Percentiles rank a stretch among this genome's conserved stretches.
Conservation (phyloP, 2,888 invertebrate genomes). For the Netelia melanura region DNA sequence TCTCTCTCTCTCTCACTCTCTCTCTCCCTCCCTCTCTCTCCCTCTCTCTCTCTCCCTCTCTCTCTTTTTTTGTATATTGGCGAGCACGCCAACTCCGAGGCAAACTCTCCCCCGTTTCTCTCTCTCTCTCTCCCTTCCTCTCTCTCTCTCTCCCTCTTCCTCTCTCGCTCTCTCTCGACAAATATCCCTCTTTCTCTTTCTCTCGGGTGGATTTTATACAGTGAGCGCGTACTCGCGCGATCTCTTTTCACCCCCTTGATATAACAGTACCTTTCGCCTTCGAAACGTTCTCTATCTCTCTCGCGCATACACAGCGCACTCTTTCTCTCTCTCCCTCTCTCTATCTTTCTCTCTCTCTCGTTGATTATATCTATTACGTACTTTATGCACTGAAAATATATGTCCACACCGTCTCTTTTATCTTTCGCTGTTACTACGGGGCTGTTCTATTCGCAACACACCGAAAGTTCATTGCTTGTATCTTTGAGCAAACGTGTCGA, state of each 20-base stretch:
- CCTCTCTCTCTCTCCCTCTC: no score
- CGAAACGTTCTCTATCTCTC: constrained; percentile 57
- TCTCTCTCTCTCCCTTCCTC: constrained; percentile 35
- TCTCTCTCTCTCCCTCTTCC: constrained; percentile 1
- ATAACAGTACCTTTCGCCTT: constrained; percentile 55
- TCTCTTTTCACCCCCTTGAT: constrained; percentile 56
- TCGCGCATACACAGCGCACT: background rate
- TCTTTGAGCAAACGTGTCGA: constrained; percentile 39
- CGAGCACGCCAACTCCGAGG: constrained; percentile 68
- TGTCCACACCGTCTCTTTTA: constrained; percentile 38
- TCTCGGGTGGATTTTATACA: constrained; percentile 20
- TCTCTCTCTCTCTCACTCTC: constrained; percentile 75
- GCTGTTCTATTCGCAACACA: constrained; percentile 32
- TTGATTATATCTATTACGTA: constrained; percentile 50
- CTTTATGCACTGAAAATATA: constrained; percentile 47
- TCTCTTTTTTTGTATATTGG: constrained; percentile 68
- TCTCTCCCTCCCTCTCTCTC: constrained; percentile 69
- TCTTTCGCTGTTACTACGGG: constrained; percentile 22
- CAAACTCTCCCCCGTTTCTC: constrained; percentile 39
- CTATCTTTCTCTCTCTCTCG: constrained; percentile 35
- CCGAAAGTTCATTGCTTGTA: constrained; percentile 23
- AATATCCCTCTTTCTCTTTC: constrained; percentile 40
- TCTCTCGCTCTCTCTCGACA: constrained; percentile 12
- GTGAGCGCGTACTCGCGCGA: constrained; percentile 37
- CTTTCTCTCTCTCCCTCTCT: constrained; percentile 45